Base-by-base conservation (phyloP, 2,797 vertebrate genomes). In the Typhlichthys eigenmanni region DNA sequence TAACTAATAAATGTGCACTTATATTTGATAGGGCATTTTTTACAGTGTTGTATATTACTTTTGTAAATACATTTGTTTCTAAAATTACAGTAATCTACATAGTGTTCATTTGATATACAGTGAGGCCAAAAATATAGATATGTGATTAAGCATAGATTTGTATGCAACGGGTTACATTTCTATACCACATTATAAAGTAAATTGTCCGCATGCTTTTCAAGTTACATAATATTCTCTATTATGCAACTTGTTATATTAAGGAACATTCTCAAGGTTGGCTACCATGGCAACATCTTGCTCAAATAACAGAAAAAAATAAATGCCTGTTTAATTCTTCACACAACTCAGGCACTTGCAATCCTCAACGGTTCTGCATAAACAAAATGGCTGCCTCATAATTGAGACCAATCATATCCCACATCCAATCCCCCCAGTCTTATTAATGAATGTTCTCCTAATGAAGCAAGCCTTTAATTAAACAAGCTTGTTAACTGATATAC, bases 211-310 rank as follows among this genome's bases (percentile, higher is more conserved):
- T 17, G 48, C 45, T 0, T 6, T 62, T 59, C 17, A 51, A 49
- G 56, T 75, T 62, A 65, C 71, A 75, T 68, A 13, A 69, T 80
- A 24, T 77, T 80, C 13, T 71, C 43, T 63, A 82, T 64, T 43
- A 75, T 80, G 66, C 58, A 38, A 54, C 66, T 66, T 80, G 72
- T 66, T 60, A 64, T 53, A 78, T 71, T 47, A 67, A 24, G 66
- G 67, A 70, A 76, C 71, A 78, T 76, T 82, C 79, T 76, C 58
- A 76, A 72, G 73, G 66, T 67, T 77, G 62, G 81, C 60, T 87
- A 66, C 84, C 70, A 91, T 89, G 79, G 79, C 80, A 92, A 89
- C 83, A 16, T 74, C 34, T 51, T 55, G 55, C 52, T 69, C 66
- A 71, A 83, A 77, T 19, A 66, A 72, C 64, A 76, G 47, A 58